These are phyloP conservation scores for Dolichotis patagonum DNA, from an alignment of 2,113 vertebrate genomes.

Conservation along the genomic window DNA sequence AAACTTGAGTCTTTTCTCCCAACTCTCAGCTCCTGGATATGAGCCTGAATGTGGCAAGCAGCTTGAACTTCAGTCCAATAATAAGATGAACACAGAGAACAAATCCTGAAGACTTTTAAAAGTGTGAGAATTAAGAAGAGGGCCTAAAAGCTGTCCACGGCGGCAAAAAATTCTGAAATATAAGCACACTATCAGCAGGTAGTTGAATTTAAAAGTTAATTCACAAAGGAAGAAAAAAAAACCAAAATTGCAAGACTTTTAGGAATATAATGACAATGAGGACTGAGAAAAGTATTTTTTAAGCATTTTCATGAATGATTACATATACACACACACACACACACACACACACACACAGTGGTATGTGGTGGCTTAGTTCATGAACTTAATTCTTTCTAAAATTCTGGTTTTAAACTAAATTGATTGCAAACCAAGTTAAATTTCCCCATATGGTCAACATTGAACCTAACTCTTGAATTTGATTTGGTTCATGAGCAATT, in stretches of 20 bases:
- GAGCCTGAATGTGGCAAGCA: background rate
- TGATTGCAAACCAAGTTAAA: background rate
- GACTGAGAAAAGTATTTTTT: background rate
- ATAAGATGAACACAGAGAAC: fast-evolving
- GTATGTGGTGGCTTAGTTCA: background rate
- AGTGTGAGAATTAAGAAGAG: background rate
- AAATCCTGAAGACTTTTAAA: background rate
- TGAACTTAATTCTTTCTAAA: background rate
- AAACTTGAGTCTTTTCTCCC: background rate
- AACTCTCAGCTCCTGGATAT: background rate
- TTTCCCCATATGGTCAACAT: background rate
- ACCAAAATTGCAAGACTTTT: background rate
- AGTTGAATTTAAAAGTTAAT: no score
- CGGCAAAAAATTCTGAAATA: no score
- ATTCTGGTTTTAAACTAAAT: background rate
- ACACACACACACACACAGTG: background rate
- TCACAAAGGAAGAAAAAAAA: background rate
- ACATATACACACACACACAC: background rate
- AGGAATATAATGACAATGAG: background rate
- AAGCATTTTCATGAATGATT: background rate
- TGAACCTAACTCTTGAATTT: background rate
- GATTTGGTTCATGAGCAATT: background rate
- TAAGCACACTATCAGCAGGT: no score
- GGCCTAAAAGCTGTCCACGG: background rate
- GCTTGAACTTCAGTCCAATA: background rate